phyloP scores from a whole-genome alignment of 1,140 invertebrate species.

The Pollicipes pollicipes region DNA sequence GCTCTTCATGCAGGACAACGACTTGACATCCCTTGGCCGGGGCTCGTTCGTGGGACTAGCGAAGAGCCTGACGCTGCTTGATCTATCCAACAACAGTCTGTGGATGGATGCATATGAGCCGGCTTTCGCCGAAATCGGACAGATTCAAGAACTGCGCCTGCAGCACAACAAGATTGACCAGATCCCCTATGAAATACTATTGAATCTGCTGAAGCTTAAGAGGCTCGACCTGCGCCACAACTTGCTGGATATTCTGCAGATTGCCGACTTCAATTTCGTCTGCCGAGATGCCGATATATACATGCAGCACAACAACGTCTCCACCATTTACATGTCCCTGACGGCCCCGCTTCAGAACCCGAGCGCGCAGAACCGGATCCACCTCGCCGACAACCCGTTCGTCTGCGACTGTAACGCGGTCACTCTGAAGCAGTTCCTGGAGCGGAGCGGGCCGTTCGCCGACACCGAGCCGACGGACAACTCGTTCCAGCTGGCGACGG shows the following conservation, averaged over 20 bases:
- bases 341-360: conserved; percentile 15
- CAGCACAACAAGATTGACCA: not conserved
- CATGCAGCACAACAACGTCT: conserved; percentile 35
- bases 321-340: conserved; percentile 25
- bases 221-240: conserved; percentile 22
- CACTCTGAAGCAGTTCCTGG: conserved; percentile 31
- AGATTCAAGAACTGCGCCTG: not conserved
- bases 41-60: conserved; percentile 10
- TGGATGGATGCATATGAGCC: not conserved
- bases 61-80: not conserved
- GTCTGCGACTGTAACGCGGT: conserved; percentile 38
- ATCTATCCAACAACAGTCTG: not conserved
- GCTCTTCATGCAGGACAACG: conserved; percentile 30
- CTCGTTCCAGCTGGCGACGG: conserved; percentile 20
- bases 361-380: conserved; percentile 18
- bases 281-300: conserved; percentile 27
- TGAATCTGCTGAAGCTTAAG: conserved; percentile 15
- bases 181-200: not conserved
- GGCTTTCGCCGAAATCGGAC: not conserved
- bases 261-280: conserved; percentile 18
- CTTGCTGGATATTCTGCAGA: conserved; percentile 12
- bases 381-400: conserved; percentile 38
- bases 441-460: conserved; percentile 28
- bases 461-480: conserved; percentile 22
- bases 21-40: conserved; percentile 21